These are phyloP conservation scores for Thunnus albacares DNA, from an alignment of 2,797 vertebrate genomes.

Conservation along the genomic window DNA sequence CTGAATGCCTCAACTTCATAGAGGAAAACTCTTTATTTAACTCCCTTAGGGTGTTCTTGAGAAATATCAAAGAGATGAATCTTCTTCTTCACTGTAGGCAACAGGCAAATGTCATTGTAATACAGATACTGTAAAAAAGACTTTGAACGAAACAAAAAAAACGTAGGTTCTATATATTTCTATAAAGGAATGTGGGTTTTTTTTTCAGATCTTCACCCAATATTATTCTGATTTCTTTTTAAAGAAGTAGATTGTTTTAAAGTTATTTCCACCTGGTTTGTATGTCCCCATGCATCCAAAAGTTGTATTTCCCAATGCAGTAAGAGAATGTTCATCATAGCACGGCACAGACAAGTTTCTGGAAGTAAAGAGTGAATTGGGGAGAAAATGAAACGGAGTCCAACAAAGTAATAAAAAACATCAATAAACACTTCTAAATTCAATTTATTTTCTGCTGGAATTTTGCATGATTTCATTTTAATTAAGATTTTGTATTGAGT, in stretches of 20 bases:
- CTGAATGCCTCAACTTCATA: constrained; percentile 20
- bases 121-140: constrained; percentile 15
- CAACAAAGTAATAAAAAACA: neutral
- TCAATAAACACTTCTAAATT: neutral
- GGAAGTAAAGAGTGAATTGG: too few relatives aligned
- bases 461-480: neutral
- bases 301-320: neutral
- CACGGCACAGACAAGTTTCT: too few relatives aligned
- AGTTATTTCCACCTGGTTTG: neutral
- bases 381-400: neutral
- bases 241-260: neutral
- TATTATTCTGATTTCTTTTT: neutral
- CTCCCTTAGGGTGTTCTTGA: constrained; percentile 35
- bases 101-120: constrained; percentile 39
- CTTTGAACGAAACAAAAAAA: neutral
- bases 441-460: neutral
- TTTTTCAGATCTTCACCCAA: neutral
- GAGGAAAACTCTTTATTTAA: constrained; percentile 34
- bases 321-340: neutral
- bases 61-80: constrained; percentile 47
- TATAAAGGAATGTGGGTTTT: neutral
- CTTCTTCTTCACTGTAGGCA: constrained; percentile 18
- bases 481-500: too few relatives aligned
- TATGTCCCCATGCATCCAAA: neutral
- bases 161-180: neutral